These are phyloP conservation scores for Penaeus vannamei DNA, from an alignment of 1,140 invertebrate species.

Conservation along the genomic window DNA sequence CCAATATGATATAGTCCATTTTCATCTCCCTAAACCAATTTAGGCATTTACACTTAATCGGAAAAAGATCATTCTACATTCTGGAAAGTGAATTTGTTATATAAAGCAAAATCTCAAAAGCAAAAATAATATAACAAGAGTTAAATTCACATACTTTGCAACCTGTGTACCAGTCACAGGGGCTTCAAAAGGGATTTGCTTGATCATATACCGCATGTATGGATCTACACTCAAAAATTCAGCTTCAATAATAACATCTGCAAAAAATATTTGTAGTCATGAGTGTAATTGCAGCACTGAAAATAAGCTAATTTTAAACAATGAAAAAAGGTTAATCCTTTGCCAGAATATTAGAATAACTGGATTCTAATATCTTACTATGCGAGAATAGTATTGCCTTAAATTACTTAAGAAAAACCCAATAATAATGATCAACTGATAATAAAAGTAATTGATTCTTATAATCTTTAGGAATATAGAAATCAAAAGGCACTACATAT, in stretches of 20 bases:
- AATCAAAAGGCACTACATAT: background rate
- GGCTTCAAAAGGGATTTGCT: background rate
- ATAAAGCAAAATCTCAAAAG: constrained; percentile 24
- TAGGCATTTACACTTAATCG: constrained; percentile 70
- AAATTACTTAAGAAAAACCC: background rate
- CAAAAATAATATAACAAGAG: background rate
- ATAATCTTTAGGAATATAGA: background rate
- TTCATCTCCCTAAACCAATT: constrained; percentile 77
- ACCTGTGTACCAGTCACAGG: constrained; percentile 55
- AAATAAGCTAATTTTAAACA: background rate
- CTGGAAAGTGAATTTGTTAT: background rate
- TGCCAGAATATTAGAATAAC: no score
- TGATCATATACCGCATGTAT: constrained; percentile 55
- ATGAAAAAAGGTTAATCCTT: no score
- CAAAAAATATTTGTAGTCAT: background rate
- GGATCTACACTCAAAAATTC: constrained; percentile 66
- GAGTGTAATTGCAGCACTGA: no score
- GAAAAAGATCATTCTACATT: background rate
- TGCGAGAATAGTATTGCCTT: no score
- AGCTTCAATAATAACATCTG: constrained; percentile 47
- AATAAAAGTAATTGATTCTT: background rate
- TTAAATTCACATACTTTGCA: constrained; percentile 38
- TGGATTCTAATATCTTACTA: no score
- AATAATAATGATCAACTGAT: no score
- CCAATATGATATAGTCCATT: no score